Evolutionary conservation across 30 jellyfish, hydroid and myxozoan genomes (phyloP).

Genomic region (Rhopilema esculentum): DNA sequence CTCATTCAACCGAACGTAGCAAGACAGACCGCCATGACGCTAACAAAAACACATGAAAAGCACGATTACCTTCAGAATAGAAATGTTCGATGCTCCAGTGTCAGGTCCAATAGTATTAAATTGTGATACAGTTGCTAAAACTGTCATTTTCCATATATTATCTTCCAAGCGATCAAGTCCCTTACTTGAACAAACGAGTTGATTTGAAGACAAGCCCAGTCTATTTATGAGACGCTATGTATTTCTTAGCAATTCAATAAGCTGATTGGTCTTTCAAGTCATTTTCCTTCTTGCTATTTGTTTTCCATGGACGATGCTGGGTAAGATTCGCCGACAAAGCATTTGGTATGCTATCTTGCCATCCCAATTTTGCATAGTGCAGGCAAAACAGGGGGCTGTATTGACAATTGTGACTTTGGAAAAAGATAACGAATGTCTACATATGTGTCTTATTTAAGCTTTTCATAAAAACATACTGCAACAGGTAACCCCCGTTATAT

Average conservation of each 20-base stretch:
- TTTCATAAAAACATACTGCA: neutral
- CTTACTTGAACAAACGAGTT: neutral
- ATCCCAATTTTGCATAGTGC: neutral
- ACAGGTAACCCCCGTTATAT: neutral
- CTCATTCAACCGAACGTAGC: too few species aligned
- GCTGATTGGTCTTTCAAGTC: neutral
- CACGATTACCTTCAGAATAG: neutral
- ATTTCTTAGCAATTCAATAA: neutral
- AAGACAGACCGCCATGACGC: too few species aligned
- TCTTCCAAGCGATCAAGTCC: neutral
- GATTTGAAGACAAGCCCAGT: neutral
- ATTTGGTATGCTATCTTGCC: neutral
- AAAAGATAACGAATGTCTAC: neutral
- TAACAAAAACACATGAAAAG: neutral
- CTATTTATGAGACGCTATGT: neutral
- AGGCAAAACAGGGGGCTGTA: neutral
- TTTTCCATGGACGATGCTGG: neutral
- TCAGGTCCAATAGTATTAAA: neutral
- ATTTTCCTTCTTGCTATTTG: neutral
- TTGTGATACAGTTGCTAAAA: neutral
- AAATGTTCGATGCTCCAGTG: neutral
- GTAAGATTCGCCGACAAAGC: neutral
- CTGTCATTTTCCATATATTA: neutral
- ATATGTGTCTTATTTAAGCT: neutral
- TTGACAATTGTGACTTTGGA: neutral